Conservation (phyloP, 2,113 vertebrate genomes). For the Tragelaphus buxtoni region DNA sequence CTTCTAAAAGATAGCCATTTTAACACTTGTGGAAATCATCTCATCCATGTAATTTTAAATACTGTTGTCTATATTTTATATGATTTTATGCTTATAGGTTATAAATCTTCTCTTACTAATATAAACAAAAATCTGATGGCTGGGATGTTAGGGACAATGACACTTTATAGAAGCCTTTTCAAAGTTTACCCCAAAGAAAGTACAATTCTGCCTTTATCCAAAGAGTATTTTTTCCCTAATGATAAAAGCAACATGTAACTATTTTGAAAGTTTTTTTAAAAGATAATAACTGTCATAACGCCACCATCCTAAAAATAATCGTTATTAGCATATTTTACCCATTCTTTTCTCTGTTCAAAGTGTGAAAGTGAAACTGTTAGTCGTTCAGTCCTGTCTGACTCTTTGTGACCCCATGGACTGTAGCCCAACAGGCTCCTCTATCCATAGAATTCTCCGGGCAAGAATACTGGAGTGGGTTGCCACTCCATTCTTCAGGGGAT, state of each 20-base stretch:
- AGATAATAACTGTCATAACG: background rate
- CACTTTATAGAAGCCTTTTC: background rate
- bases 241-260: background rate
- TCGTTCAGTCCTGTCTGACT: background rate
- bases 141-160: background rate
- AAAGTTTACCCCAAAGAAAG: background rate
- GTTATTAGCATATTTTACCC: background rate
- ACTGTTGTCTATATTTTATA: background rate
- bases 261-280: background rate
- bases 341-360: background rate
- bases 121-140: background rate
- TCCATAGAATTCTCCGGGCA: background rate
- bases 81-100: background rate
- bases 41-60: background rate
- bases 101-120: background rate
- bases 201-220: background rate
- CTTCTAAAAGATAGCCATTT: background rate
- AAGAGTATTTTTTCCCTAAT: background rate
- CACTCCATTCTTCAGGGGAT: background rate
- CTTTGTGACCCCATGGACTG: background rate
- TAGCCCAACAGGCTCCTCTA: background rate
- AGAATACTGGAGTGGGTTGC: background rate
- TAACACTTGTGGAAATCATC: background rate
- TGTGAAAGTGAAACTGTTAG: background rate
- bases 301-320: background rate